phyloP scores from a whole-genome alignment of 2,888 invertebrate genomes.

The Apamea sordens region DNA sequence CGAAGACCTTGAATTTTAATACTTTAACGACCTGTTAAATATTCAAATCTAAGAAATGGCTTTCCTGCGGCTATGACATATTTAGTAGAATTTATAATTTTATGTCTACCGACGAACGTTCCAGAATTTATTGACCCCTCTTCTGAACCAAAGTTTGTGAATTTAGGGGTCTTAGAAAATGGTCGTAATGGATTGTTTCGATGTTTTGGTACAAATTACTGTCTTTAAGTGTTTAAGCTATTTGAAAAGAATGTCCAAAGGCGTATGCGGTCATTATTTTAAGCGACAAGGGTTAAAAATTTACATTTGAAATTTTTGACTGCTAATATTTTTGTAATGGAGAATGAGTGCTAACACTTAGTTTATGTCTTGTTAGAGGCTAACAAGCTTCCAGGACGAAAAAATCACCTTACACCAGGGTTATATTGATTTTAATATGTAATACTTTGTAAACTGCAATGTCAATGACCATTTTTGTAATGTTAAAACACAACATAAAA shows the following conservation, averaged over 20 bases:
- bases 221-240: constrained; percentile 80
- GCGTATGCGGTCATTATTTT: constrained; percentile 69
- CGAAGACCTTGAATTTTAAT: constrained; percentile 68
- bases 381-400: background rate
- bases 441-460: no score
- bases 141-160: background rate
- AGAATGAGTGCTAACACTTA: constrained; percentile 9
- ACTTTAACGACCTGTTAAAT: constrained; percentile 74
- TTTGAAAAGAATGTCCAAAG: constrained; percentile 78
- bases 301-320: constrained; percentile 69
- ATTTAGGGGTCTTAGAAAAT: constrained; percentile 18
- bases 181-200: constrained; percentile 62
- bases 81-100: constrained; percentile 77
- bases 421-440: no score
- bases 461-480: no score
- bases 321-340: constrained; percentile 26
- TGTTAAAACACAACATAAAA: no score
- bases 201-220: constrained; percentile 77
- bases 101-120: constrained; percentile 75
- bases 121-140: constrained; percentile 46
- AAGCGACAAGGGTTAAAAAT: constrained; percentile 72
- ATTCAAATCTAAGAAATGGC: constrained; percentile 80
- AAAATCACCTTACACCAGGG: background rate
- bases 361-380: background rate
- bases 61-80: constrained; percentile 82